These are phyloP conservation scores for Galeopsomyia nigrocyanea DNA, from an alignment of 2,888 invertebrate genomes.

Conservation along the genomic window DNA sequence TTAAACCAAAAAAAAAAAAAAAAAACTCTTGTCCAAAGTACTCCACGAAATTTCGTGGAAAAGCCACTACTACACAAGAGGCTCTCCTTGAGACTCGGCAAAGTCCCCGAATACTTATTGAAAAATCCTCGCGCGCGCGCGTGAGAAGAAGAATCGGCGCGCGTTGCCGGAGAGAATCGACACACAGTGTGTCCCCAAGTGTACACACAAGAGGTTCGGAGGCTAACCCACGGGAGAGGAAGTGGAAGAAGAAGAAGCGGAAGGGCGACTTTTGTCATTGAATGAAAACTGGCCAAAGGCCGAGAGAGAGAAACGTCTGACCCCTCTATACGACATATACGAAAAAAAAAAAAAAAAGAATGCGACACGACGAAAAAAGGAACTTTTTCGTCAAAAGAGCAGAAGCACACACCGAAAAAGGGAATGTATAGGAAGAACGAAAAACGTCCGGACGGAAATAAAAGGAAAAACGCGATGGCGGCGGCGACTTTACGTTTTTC, in stretches of 20 bases:
- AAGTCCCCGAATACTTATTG: neutral
- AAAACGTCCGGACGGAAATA: neutral
- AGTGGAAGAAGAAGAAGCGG: slow-evolving; percentile 35
- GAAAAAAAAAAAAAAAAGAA: slow-evolving; percentile 10
- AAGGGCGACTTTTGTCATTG: slow-evolving; percentile 39
- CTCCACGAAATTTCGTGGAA: slow-evolving; percentile 8
- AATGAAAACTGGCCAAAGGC: neutral
- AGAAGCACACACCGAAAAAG: neutral
- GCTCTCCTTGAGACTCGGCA: no score
- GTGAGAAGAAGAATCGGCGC: slow-evolving; percentile 15
- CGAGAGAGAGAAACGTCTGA: neutral
- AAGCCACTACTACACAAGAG: slow-evolving; percentile 9
- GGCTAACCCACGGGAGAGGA: neutral
- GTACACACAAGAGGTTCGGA: slow-evolving; percentile 8
- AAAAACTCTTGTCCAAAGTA: no score
- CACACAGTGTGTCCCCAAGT: slow-evolving; percentile 1
- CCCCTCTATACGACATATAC: neutral
- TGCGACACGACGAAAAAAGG: slow-evolving; percentile 16
- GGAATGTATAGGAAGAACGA: neutral
- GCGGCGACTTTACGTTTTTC: no score
- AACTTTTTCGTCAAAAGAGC: neutral
- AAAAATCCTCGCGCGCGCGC: slow-evolving; percentile 17
- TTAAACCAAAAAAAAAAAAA: no score
- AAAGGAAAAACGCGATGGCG: no score
- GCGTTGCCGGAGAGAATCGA: slow-evolving; percentile 1